phyloP scores from a whole-genome alignment of 2,888 invertebrate genomes.

The Parnassius smintheus region DNA sequence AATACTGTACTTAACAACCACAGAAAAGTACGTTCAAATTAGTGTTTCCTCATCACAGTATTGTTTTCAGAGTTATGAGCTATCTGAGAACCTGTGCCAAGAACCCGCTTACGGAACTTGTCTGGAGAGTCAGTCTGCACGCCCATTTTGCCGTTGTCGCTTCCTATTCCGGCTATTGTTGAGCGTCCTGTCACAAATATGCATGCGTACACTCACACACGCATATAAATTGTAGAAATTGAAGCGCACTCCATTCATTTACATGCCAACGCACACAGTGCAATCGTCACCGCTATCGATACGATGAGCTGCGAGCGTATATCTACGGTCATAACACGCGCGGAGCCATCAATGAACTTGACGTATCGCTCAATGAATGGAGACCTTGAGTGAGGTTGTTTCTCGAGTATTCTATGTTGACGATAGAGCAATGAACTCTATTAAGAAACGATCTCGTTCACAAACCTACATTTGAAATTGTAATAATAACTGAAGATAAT shows the following conservation, averaged over 20 bases:
- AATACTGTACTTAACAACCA: no score
- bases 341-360: constrained; percentile 65
- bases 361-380: constrained; percentile 58
- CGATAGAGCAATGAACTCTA: constrained; percentile 62
- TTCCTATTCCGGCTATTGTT: constrained; percentile 80
- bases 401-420: constrained; percentile 49
- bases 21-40: constrained; percentile 21
- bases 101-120: constrained; percentile 70
- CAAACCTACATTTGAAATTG: not conserved
- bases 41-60: constrained; percentile 39
- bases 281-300: constrained; percentile 23
- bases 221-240: constrained; percentile 45
- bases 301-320: constrained; percentile 6
- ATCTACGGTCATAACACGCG: constrained; percentile 29
- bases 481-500: constrained; percentile 2
- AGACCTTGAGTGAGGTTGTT: constrained; percentile 67
- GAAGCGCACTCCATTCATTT: constrained; percentile 27
- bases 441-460: constrained; percentile 31
- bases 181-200: constrained; percentile 67
- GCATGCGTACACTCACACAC: constrained; percentile 48
- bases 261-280: constrained; percentile 18
- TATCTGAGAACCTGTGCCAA: constrained; percentile 52
- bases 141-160: constrained; percentile 67
- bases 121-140: constrained; percentile 60
- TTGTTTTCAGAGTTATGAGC: constrained; percentile 53